Evolutionary conservation across 2,888 invertebrate species (phyloP).

Genomic region (Phyllotreta striolata): DNA sequence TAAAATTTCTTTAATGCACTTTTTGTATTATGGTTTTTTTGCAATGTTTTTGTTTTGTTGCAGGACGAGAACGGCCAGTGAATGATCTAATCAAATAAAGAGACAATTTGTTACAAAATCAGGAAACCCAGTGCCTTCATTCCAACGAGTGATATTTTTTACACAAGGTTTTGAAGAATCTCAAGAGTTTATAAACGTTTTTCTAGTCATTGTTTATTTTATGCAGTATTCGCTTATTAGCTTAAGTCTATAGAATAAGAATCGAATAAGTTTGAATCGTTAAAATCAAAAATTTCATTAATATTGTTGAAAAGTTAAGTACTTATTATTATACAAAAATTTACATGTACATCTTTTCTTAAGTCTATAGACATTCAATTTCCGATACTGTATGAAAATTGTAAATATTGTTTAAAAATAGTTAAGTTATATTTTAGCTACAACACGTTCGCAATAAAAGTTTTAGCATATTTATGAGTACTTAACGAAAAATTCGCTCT

Average conservation of each 20-base stretch:
- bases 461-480: conserved; percentile 27
- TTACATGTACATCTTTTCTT: too few species aligned
- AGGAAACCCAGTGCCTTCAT: conserved; percentile 57
- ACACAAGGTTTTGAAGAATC: conserved; percentile 48
- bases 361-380: too few species aligned
- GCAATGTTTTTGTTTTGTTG: conserved; percentile 47
- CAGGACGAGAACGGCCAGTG: conserved; percentile 51
- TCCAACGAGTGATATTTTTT: conserved; percentile 57
- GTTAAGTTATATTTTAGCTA: conserved; percentile 33
- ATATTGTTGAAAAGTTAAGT: too few species aligned
- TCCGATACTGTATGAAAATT: conserved; percentile 46
- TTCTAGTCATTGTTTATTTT: conserved; percentile 57
- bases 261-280: too few species aligned
- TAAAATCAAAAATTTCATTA: too few species aligned
- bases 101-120: conserved; percentile 36
- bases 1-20: background rate
- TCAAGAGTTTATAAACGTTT: conserved; percentile 55
- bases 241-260: too few species aligned
- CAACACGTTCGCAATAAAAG: conserved; percentile 22
- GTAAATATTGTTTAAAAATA: conserved; percentile 55
- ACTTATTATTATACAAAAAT: too few species aligned
- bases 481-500: conserved; percentile 37
- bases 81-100: conserved; percentile 43
- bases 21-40: too few species aligned
- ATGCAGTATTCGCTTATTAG: too few species aligned